Percentiles rank a stretch among this genome's conserved stretches.
Conservation (phyloP, 2,797 vertebrate species). For the Crenichthys baileyi region DNA sequence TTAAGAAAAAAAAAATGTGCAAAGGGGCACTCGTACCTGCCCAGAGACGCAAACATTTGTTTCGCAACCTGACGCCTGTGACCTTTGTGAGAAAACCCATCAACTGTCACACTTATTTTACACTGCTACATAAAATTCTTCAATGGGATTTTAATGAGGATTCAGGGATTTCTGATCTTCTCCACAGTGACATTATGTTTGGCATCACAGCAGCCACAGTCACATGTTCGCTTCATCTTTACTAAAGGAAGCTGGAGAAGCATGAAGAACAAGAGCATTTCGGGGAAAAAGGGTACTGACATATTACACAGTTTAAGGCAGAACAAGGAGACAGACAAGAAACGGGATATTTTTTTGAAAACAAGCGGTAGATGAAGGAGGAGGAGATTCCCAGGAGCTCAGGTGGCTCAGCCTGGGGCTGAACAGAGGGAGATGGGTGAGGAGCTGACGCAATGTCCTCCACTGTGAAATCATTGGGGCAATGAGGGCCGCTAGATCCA, state of each 20-base stretch:
- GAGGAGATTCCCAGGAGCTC: conserved; percentile 69
- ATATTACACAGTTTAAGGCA: conserved; percentile 1
- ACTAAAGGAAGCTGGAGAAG: conserved; percentile 1
- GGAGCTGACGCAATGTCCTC: conserved; percentile 73
- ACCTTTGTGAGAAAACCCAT: conserved; percentile 24
- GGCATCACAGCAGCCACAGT: conserved; percentile 5
- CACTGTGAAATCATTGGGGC: conserved; percentile 60
- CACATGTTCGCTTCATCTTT: conserved; percentile 8
- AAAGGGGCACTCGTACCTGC: conserved; percentile 25
- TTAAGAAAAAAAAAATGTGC: conserved; percentile 46
- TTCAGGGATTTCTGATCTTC: conserved; percentile 36
- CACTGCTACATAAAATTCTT: conserved; percentile 2
- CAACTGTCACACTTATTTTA: not conserved
- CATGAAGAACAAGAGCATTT: conserved; percentile 3
- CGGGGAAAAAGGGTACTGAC: conserved; percentile 3
- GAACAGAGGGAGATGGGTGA: conserved; percentile 61
- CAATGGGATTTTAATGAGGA: conserved; percentile 33
- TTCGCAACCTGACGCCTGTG: conserved; percentile 2
- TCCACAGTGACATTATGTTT: conserved; percentile 16
- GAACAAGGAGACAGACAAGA: conserved; percentile 2
- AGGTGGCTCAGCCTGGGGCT: conserved; percentile 68
- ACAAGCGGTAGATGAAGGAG: conserved; percentile 23
- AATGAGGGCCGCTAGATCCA: conserved; percentile 26
- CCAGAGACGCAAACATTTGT: conserved; percentile 11
- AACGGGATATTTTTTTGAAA: conserved; percentile 3